Conservation (phyloP, 2,888 invertebrate genomes). For the Ennomos erosarius region DNA sequence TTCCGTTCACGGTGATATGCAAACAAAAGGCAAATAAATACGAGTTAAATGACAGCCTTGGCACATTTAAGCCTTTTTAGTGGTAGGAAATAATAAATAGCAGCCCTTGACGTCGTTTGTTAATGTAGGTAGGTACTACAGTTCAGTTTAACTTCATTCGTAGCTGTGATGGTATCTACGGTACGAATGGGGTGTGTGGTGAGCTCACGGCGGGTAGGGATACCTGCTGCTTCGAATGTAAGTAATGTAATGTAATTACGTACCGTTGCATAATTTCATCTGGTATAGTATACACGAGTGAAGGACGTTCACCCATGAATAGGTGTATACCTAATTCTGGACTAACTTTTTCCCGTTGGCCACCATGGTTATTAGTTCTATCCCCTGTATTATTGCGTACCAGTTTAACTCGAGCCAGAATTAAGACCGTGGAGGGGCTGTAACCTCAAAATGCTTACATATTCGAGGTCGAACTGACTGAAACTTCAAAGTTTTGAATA, state of each 20-base stretch:
- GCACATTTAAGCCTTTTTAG: slow-evolving; percentile 18
- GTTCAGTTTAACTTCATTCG: slow-evolving; percentile 33
- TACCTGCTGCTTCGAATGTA: slow-evolving; percentile 50
- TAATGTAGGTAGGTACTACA: slow-evolving; percentile 35
- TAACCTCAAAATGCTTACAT: no score
- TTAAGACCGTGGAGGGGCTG: no score
- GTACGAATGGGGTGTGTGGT: slow-evolving; percentile 70
- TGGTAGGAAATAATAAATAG: slow-evolving; percentile 1
- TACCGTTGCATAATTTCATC: no score
- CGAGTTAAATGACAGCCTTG: slow-evolving; percentile 44
- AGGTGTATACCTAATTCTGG: no score
- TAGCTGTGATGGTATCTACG: slow-evolving; percentile 47
- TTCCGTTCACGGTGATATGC: slow-evolving; percentile 22
- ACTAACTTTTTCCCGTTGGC: no score
- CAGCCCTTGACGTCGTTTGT: slow-evolving; percentile 62
- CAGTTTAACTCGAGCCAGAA: no score
- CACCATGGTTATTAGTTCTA: no score
- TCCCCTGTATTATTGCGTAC: no score
- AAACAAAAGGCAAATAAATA: slow-evolving; percentile 35
- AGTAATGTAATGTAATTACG: slow-evolving; percentile 33
- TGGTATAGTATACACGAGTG: no score
- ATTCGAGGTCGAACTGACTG: no score
- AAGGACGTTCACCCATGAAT: no score
- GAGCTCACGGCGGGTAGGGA: slow-evolving; percentile 59
- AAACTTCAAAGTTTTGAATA: no score